Percentiles rank a stretch among this genome's conserved stretches.
phyloP scores from a whole-genome alignment of 2,888 invertebrate genomes.

The Netelia virgata region DNA sequence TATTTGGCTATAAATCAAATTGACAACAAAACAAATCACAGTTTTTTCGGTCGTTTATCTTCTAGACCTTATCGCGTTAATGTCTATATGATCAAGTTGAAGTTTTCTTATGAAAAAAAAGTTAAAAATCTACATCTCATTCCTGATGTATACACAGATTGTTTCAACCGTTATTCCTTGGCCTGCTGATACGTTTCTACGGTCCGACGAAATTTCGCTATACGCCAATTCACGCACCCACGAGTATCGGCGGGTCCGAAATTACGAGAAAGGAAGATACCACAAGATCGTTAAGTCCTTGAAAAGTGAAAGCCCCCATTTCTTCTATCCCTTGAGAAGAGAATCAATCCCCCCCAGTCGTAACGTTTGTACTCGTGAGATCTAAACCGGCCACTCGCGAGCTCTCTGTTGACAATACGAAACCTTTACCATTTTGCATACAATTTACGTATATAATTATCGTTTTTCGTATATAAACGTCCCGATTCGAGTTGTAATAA shows the following conservation, averaged over 20 bases:
- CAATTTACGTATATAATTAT: background rate
- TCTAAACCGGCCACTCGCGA: conserved; percentile 25
- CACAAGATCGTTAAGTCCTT: conserved; percentile 77
- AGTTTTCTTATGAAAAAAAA: no score
- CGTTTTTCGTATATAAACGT: conserved; percentile 7
- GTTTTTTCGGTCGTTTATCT: background rate
- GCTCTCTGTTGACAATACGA: conserved; percentile 3
- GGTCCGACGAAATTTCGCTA: conserved; percentile 79
- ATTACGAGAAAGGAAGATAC: conserved; percentile 71
- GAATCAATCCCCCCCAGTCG: conserved; percentile 25
- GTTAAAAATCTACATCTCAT: conserved; percentile 36
- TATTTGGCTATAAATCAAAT: background rate
- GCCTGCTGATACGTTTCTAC: conserved; percentile 87
- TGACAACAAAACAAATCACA: background rate
- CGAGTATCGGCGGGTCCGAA: conserved; percentile 63
- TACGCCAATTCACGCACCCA: conserved; percentile 68
- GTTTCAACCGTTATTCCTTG: conserved; percentile 89
- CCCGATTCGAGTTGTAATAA: background rate
- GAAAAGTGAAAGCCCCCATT: conserved; percentile 58
- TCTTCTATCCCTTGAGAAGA: conserved; percentile 34
- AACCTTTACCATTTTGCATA: background rate
- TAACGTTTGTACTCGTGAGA: conserved; percentile 44
- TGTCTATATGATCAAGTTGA: no score
- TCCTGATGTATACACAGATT: conserved; percentile 85
- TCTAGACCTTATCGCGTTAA: background rate